Base-by-base conservation (phyloP, 2,888 invertebrate genomes). In the Andrena dorsata region DNA sequence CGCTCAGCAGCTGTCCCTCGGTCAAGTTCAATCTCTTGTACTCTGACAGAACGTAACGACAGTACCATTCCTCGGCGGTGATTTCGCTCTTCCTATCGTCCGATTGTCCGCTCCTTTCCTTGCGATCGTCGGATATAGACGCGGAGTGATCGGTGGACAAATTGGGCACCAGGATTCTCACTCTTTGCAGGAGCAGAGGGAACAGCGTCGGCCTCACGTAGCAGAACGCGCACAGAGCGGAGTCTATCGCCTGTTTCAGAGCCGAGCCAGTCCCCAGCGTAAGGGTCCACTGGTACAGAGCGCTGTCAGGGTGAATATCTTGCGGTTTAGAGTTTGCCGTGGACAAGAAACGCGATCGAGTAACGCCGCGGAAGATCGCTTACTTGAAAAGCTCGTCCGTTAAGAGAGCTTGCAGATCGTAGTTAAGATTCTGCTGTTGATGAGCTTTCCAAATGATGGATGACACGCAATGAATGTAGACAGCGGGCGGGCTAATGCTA, bases 161-260 rank as follows among this genome's bases (percentile, higher is more conserved):
- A 89, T 95, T 95, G 1, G 95, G 94, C 56, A 95, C 94, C 53
- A 95, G 89, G 26, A 97, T 96, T 68, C 96, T 96, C 93, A 98
- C 96, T 92, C 96, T 96, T 91, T 96, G 96, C 76, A 98, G 94
- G 41, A 98, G 93, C 86, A 96, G 94, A 63, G 96, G 96, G 91
- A 98, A 98, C 71, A 97, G 94, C 83, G 96, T 96, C 0, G 98
- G 97, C 87, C 96, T 96, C 41, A 98, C 97, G 93, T 97, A 97
- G 94, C 98, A 98, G 91, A 98, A 95, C 4, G 98, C 97, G 93
- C 98, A 98, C 66, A 98, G 94, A 73, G 98, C 95, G 90, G 97
- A 96, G 94, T 98, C 98, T n/a, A 98, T 95, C 0, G 98, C 96
- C 90, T 96, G 96, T 94, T 98, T 98, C 69, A 98, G 94, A 1